phyloP scores from a whole-genome alignment of 2,888 invertebrate genomes.

The Tetranychus piercei region DNA sequence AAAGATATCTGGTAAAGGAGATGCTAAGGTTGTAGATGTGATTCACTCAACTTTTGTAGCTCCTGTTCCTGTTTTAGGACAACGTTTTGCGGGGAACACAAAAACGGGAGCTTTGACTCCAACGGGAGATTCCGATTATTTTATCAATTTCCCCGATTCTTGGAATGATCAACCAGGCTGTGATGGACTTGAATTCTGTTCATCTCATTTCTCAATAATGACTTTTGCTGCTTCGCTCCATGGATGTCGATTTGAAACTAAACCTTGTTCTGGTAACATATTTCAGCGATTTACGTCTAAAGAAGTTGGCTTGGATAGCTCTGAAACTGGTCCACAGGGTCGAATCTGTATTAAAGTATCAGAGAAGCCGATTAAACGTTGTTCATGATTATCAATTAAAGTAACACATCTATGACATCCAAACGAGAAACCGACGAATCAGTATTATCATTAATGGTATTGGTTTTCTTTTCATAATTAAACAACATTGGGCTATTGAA shows the following conservation, averaged over 20 bases:
- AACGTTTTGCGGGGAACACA: neutral
- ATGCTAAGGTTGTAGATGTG: neutral
- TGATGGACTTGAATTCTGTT: neutral
- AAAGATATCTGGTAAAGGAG: neutral
- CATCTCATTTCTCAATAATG: neutral
- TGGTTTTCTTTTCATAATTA: too few species aligned
- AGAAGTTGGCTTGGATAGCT: neutral
- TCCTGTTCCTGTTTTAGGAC: slow-evolving; percentile 4
- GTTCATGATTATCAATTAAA: neutral
- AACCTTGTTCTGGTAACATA: neutral
- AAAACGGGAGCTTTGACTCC: neutral
- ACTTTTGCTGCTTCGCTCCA: neutral
- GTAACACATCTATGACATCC: too few species aligned
- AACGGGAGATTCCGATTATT: slow-evolving; percentile 3
- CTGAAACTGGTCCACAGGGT: neutral
- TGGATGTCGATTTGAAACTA: slow-evolving; percentile 1
- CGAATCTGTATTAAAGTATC: slow-evolving; percentile 3
- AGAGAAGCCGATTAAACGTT: neutral
- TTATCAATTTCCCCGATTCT: slow-evolving; percentile 7
- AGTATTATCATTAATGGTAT: too few species aligned
- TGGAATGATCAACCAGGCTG: neutral
- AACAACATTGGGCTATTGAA: too few species aligned
- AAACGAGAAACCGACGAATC: too few species aligned
- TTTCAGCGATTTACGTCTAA: neutral
- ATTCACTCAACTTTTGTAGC: neutral